Evolutionary conservation across 1,140 invertebrate species (phyloP), one percentile per base, ranked within the genome.

Genomic region (Hydropsyche tenuis): DNA sequence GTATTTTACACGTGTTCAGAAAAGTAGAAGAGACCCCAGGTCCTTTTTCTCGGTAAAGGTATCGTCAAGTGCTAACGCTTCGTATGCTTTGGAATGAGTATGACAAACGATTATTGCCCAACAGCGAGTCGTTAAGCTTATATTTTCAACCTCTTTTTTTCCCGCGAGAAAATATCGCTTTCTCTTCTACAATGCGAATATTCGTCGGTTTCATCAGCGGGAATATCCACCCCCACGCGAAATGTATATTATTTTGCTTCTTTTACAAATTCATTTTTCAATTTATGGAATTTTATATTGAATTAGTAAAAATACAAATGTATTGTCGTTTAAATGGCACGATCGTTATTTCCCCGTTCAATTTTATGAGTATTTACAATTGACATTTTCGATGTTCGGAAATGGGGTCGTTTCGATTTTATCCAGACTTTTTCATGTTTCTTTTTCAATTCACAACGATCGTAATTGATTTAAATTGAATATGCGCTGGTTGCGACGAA

Each of bases 61-160:
- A 63, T 63, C 23, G 20, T 27, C 23, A 27, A 63, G 27, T 30
- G 23, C 20, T 63, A 22, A 16, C 20, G 48, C 60, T 63, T 18
- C 16, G 23, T 18, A n/a, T 22, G 4, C 60, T 20, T 22, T 63
- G 60, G 60, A 63, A 63, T 25, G 60, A 63, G 60, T 63, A 60
- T 75, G 74, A 75, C 69, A 75, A 75, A 75, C 69, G 74, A 75
- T 75, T 72, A 75, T 75, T 75, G 63, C 69, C 66, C 56, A 46
- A 27, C 23, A 51, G 60, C 46, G 56, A 45, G 69, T 75, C 62
- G 45, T 66, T 27, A 60, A 51, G 46, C 68, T 75, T 72, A 72
- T 56, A 75, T 72, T 75, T 72, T 72, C 74, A 53, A 20, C 53
- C 56, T 65, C 56, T 65, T 63, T 68, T 73, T 68, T 68, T 62